These are phyloP conservation scores for Oreotragus oreotragus DNA, from an alignment of 2,113 vertebrate genomes.

Conservation along the genomic window DNA sequence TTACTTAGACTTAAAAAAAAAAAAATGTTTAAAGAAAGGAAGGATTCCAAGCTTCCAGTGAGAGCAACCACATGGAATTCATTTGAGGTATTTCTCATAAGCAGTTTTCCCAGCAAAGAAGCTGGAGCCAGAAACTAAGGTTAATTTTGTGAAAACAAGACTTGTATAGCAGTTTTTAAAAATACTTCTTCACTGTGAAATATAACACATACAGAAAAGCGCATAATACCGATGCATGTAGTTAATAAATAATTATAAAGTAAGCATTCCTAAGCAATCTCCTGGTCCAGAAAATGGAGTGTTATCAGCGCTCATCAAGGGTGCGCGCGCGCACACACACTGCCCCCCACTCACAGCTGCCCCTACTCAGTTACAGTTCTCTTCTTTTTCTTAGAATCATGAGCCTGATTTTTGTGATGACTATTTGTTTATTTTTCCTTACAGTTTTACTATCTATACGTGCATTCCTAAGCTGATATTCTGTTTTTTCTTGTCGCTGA, in stretches of 20 bases:
- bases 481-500: not conserved
- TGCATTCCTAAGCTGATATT: not conserved
- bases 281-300: not conserved
- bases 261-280: slow-evolving; percentile 6
- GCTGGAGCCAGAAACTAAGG: not conserved
- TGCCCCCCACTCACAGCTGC: not conserved
- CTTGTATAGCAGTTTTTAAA: not conserved
- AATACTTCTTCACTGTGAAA: not conserved
- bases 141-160: slow-evolving; percentile 18
- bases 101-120: not conserved
- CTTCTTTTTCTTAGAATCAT: not conserved
- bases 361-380: not conserved
- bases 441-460: not conserved
- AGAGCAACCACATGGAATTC: not conserved
- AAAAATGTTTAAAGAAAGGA: not conserved
- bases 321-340: not conserved
- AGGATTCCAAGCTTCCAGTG: not conserved
- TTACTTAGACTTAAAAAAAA: slow-evolving; percentile 14
- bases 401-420: not conserved
- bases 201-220: slow-evolving; percentile 16
- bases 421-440: not conserved
- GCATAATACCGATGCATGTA: not conserved
- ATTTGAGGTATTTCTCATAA: not conserved
- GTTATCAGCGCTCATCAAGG: not conserved
- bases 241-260: slow-evolving; percentile 4